These are phyloP conservation scores for Cyaniris semiargus DNA, from an alignment of 2,888 invertebrate species.

Conservation along the genomic window DNA sequence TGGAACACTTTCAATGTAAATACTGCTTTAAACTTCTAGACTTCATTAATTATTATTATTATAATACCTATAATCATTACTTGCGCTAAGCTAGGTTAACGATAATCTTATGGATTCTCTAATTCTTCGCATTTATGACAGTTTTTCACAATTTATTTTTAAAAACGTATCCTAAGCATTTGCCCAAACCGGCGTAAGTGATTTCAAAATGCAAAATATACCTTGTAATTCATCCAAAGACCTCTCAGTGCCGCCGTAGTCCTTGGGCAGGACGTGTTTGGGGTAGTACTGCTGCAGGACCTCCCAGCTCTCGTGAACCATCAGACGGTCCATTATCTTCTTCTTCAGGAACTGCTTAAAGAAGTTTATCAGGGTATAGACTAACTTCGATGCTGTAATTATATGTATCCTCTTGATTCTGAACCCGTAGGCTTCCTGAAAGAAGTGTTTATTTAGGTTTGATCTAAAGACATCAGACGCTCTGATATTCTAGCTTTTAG, in stretches of 20 bases:
- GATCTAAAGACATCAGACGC: too few relatives aligned
- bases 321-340: slow-evolving; percentile 9
- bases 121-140: too few relatives aligned
- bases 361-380: not conserved
- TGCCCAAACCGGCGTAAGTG: too few relatives aligned
- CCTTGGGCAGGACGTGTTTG: not conserved
- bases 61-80: too few relatives aligned
- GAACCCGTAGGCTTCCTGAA: not conserved
- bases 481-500: not conserved
- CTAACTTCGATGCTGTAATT: not conserved
- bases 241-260: not conserved
- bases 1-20: too few relatives aligned
- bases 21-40: too few relatives aligned
- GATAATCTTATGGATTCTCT: too few relatives aligned
- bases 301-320: not conserved
- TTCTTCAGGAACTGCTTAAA: slow-evolving; percentile 8
- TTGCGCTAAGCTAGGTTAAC: too few relatives aligned
- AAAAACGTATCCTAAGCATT: too few relatives aligned
- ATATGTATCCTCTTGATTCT: slow-evolving; percentile 18
- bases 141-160: too few relatives aligned
- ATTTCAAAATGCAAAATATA: not conserved
- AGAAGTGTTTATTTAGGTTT: too few relatives aligned
- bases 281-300: not conserved
- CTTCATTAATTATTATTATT: too few relatives aligned
- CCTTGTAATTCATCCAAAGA: not conserved